phyloP scores from a whole-genome alignment of 2,113 vertebrate genomes.

The Procavia capensis region DNA sequence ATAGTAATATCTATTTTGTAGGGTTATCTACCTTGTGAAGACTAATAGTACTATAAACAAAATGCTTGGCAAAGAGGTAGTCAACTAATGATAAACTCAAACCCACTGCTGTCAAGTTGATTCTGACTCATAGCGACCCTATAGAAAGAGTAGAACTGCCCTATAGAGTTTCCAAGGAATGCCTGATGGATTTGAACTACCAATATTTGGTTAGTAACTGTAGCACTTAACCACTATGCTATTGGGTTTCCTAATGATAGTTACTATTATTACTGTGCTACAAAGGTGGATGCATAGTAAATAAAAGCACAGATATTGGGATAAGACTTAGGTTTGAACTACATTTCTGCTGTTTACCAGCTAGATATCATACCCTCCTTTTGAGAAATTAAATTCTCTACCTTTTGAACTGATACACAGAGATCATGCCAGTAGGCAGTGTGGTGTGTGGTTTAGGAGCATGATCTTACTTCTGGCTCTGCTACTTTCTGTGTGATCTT shows the following conservation, averaged over 20 bases:
- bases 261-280: slow-evolving; percentile 29
- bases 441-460: background rate
- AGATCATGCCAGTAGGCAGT: too few species aligned
- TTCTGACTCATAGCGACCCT: too few species aligned
- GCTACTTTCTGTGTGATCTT: background rate
- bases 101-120: too few species aligned
- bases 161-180: too few species aligned
- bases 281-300: background rate
- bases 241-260: background rate
- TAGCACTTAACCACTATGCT: too few species aligned
- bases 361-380: slow-evolving; percentile 8
- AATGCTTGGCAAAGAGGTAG: slow-evolving; percentile 39
- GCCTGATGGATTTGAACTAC: too few species aligned
- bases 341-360: slow-evolving; percentile 15
- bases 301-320: slow-evolving; percentile 25
- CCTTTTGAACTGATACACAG: background rate
- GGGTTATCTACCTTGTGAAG: slow-evolving; percentile 28
- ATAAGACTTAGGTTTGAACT: slow-evolving; percentile 4
- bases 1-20: background rate
- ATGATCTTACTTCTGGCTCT: slow-evolving; percentile 1
- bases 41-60: background rate
- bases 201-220: too few species aligned
- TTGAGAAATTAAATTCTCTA: slow-evolving; percentile 24
- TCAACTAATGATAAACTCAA: slow-evolving; percentile 18
- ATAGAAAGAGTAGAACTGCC: too few species aligned